Percentiles rank a stretch among this genome's conserved stretches.
Evolutionary conservation across 2,797 vertebrate species (phyloP).

Genomic region (Columba guinea): DNA sequence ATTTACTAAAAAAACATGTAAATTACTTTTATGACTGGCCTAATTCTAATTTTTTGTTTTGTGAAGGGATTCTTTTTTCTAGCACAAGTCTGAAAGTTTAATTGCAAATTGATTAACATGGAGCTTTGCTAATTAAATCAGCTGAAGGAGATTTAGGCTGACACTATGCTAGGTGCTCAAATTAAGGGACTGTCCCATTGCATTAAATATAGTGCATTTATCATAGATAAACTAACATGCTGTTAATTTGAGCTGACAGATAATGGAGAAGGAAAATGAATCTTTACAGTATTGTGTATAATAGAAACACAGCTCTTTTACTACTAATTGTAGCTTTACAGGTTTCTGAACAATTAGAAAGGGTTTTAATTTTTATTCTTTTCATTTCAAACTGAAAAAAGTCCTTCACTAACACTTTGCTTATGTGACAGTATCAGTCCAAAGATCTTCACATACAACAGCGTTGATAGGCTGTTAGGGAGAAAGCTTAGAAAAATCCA

Average conservation of each 20-base stretch:
- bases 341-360: slow-evolving; percentile 28
- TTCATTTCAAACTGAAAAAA: not conserved
- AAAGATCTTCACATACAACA: not conserved
- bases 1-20: slow-evolving; percentile 37
- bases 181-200: slow-evolving; percentile 69
- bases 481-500: not conserved
- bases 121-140: slow-evolving; percentile 75
- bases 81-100: slow-evolving; percentile 57
- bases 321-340: not conserved
- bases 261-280: slow-evolving; percentile 43
- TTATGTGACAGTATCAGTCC: not conserved
- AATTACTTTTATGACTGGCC: slow-evolving; percentile 59
- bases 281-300: not conserved
- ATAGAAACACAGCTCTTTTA: not conserved
- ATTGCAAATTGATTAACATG: slow-evolving; percentile 71
- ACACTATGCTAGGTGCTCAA: slow-evolving; percentile 54
- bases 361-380: not conserved
- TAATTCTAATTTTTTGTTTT: slow-evolving; percentile 60
- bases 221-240: slow-evolving; percentile 53
- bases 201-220: slow-evolving; percentile 70
- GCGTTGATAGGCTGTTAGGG: not conserved
- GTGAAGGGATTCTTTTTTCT: slow-evolving; percentile 18
- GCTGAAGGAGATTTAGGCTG: slow-evolving; percentile 66
- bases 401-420: not conserved
- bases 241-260: slow-evolving; percentile 62